A percentile compares a stretch with the other conserved stretches of the same genome.
These are phyloP conservation scores for Abrostola tripartita DNA, from an alignment of 2,888 invertebrate genomes.

Conservation along the genomic window DNA sequence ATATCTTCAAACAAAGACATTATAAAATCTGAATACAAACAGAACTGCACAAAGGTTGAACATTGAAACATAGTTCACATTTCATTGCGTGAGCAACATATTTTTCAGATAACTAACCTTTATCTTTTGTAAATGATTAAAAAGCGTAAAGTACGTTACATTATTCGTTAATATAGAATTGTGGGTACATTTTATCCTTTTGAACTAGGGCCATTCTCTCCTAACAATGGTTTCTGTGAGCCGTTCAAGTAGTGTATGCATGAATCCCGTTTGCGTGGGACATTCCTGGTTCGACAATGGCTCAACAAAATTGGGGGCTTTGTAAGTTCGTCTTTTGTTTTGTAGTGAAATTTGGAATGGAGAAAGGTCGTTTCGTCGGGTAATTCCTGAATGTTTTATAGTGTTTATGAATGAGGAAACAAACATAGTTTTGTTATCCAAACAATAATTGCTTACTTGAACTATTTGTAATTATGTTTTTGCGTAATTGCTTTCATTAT, in stretches of 20 bases:
- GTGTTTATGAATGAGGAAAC: neutral
- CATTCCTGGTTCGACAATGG: conserved; percentile 42
- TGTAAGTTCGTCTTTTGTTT: conserved; percentile 40
- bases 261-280: conserved; percentile 34
- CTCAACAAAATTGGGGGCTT: conserved; percentile 44
- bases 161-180: conserved; percentile 47
- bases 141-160: conserved; percentile 32
- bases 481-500: too few species aligned
- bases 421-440: neutral
- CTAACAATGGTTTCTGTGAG: conserved; percentile 52
- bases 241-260: conserved; percentile 35
- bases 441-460: neutral
- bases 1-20: conserved; percentile 8
- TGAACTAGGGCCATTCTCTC: conserved; percentile 53
- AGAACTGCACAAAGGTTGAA: conserved; percentile 21
- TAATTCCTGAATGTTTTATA: conserved; percentile 16
- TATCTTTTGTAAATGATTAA: conserved; percentile 53
- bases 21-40: conserved; percentile 16
- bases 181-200: conserved; percentile 57
- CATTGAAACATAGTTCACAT: conserved; percentile 15
- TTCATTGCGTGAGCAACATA: conserved; percentile 24
- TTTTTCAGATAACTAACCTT: conserved; percentile 41
- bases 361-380: neutral
- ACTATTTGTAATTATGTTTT: too few species aligned
- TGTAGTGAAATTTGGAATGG: conserved; percentile 4